Base-by-base conservation (phyloP, 2,888 invertebrate species). In the Hoplodrina blanda region DNA sequence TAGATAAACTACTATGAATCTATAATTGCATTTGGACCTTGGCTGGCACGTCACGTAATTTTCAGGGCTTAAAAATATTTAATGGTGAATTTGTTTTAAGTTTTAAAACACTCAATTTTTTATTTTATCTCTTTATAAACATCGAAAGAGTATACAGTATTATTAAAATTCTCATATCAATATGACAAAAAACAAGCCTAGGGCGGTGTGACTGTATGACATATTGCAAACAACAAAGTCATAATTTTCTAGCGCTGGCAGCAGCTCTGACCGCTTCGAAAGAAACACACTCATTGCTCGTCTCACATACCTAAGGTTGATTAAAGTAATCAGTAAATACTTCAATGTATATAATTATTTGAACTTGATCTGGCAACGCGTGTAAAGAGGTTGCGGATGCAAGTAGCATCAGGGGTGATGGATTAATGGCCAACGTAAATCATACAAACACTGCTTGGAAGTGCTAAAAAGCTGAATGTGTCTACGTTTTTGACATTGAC, bases 171-270 rank as follows among this genome's bases (percentile, higher is more conserved):
- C 2, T 52, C 13, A 19, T 52, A 71, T 30, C 6, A 59, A 44
- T 41, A 78, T 41, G 46, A 62, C 46, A 72, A 76, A 76, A 75
- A 65, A 72, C 46, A 78, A 56, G 71, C 52, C 46, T 53, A 30
- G 20, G 71, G 50, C 17, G 49, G 76, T 76, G 33, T 15, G 50
- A 52, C 37, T 62, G 46, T 55, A 73, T 75, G 59, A 74, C 19
- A 61, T 50, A 50, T 56, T 44, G 55, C 10, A 50, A 61, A 67
- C 59, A 75, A 80, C 62, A 80, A 76, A 76, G 25, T 80, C 68
- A 75, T 76, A 68, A 61, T 53, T 63, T 62, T 55, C 67, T 19
- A 44, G 19, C n/a, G 49, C 55, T 74, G 80, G 55, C 67, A 67
- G 59, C 60, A 61, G 56, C 41, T 25, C 46, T 15, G 44, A 30